phyloP scores from a whole-genome alignment of 2,888 invertebrate species.

The Azorinus chamasolen region DNA sequence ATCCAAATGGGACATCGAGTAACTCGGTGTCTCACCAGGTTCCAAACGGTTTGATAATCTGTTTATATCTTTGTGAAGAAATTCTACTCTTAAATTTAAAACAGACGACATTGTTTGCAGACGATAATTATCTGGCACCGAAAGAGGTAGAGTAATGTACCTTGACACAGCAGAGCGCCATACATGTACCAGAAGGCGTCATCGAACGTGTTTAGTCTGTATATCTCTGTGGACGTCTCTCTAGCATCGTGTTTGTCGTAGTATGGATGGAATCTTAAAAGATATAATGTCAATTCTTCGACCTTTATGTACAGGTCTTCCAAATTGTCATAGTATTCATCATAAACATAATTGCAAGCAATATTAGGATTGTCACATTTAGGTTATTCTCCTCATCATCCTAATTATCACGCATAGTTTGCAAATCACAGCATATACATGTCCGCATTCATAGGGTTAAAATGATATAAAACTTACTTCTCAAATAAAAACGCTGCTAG shows the following conservation, averaged over 20 bases:
- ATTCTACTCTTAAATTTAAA: too few species aligned
- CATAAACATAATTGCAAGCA: background rate
- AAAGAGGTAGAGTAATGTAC: too few species aligned
- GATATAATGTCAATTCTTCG: too few species aligned
- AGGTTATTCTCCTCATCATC: background rate
- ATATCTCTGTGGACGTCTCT: conserved; percentile 12
- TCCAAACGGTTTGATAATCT: too few species aligned
- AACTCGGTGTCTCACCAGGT: too few species aligned
- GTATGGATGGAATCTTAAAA: conserved; percentile 63
- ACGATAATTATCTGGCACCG: too few species aligned
- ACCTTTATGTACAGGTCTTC: too few species aligned
- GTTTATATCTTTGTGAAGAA: too few species aligned
- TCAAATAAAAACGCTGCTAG: conserved; percentile 69
- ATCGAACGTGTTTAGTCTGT: conserved; percentile 43
- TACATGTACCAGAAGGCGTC: conserved; percentile 85
- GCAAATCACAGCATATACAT: background rate
- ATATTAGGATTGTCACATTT: background rate
- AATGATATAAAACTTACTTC: conserved; percentile 5
- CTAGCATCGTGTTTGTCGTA: conserved; percentile 29
- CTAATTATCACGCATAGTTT: background rate
- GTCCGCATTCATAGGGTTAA: background rate
- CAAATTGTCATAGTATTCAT: too few species aligned
- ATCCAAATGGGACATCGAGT: background rate
- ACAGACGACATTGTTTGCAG: too few species aligned
- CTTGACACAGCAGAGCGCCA: conserved; percentile 69